Evolutionary conservation across 2,888 invertebrate species (phyloP).

Genomic region (Apamea epomidion): DNA sequence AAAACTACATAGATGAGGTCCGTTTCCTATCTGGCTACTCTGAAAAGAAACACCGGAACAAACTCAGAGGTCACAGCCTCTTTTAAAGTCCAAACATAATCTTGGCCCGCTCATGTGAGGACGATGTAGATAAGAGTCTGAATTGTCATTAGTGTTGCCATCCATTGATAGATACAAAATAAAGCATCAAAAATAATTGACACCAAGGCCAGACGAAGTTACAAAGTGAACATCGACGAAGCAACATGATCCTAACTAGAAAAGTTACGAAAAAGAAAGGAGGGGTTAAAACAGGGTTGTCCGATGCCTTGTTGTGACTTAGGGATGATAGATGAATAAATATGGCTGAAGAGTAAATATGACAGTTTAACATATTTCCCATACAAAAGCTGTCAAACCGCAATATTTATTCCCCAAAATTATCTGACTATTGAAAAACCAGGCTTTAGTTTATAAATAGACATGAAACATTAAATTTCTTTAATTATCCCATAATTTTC

Average conservation of each 20-base stretch:
- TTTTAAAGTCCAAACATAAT: neutral
- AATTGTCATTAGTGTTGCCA: neutral
- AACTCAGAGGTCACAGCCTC: neutral
- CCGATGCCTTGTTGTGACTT: neutral
- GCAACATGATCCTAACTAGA: neutral
- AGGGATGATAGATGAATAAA: too few relatives aligned
- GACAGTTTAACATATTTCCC: too few relatives aligned
- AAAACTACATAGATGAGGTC: neutral
- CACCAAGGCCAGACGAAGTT: neutral
- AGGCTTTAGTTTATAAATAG: too few relatives aligned
- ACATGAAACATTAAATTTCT: too few relatives aligned
- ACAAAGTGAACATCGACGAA: neutral
- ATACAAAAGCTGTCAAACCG: too few relatives aligned
- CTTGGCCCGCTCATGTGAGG: neutral
- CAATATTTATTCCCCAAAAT: too few relatives aligned
- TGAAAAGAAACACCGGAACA: neutral
- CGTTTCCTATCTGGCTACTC: neutral
- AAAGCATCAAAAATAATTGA: neutral
- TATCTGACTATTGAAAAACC: too few relatives aligned
- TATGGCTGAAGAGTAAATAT: too few relatives aligned
- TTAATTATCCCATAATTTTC: too few relatives aligned
- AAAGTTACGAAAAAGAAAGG: neutral
- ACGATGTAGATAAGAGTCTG: neutral
- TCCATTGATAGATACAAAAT: neutral
- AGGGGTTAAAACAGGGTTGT: neutral